These are phyloP conservation scores for Mionectes olivaceus DNA, from an alignment of 2,797 vertebrate genomes.

Conservation along the genomic window DNA sequence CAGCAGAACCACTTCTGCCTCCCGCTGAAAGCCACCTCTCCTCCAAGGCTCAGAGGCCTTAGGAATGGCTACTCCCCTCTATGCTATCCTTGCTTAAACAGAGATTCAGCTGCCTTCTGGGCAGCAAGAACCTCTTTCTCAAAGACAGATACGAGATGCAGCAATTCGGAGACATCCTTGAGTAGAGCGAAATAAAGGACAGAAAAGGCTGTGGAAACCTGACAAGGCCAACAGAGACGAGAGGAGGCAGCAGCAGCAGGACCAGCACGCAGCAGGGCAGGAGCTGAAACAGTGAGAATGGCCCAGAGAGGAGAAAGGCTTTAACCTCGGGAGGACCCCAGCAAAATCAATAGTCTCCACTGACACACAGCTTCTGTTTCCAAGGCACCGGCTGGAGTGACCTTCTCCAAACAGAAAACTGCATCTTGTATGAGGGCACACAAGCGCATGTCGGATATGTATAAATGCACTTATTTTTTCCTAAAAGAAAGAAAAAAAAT, in stretches of 20 bases:
- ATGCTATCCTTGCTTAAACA: background rate
- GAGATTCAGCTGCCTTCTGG: background rate
- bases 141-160: background rate
- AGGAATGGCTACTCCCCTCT: background rate
- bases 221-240: background rate
- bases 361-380: background rate
- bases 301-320: background rate
- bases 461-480: background rate
- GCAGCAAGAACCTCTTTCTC: background rate
- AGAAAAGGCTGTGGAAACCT: background rate
- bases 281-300: background rate
- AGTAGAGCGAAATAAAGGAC: background rate
- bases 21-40: background rate
- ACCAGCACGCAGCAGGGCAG: background rate
- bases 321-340: background rate
- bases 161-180: background rate
- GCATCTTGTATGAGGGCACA: background rate
- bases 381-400: background rate
- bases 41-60: background rate
- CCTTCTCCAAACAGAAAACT: background rate
- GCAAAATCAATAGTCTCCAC: background rate
- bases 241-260: background rate
- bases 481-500: background rate
- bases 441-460: accelerated
- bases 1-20: background rate